A percentile compares a stretch with the other conserved stretches of the same genome.
Evolutionary conservation across 2,113 vertebrate genomes (phyloP).

Genomic region (Phoenicopterus ruber): DNA sequence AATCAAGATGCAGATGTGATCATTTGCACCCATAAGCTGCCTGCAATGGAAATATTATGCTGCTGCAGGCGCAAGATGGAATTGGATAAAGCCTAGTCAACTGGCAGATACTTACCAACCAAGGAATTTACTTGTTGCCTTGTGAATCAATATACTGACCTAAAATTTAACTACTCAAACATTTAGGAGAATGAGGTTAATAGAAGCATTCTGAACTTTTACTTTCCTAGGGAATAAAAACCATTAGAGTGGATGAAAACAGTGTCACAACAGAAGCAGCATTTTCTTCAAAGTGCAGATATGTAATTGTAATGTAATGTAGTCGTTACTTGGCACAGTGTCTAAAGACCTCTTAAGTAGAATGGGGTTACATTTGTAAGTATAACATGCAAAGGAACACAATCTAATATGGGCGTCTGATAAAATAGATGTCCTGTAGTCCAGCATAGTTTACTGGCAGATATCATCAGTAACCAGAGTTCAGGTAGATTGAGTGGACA

Average conservation of each 20-base stretch:
- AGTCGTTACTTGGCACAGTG: neutral
- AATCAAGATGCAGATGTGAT: slow-evolving; percentile 61
- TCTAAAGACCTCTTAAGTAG: neutral
- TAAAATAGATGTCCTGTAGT: neutral
- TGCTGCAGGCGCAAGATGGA: slow-evolving; percentile 16
- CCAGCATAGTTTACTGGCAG: neutral
- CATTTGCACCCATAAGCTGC: slow-evolving; percentile 52
- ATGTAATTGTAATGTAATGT: neutral
- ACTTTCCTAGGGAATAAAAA: slow-evolving; percentile 42
- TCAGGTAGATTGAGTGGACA: neutral
- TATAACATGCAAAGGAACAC: neutral
- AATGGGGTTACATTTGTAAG: neutral
- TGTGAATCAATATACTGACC: slow-evolving; percentile 41
- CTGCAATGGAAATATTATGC: slow-evolving; percentile 56
- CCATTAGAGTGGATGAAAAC: slow-evolving; percentile 14
- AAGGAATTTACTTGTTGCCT: slow-evolving; percentile 40
- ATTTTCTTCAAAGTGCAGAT: neutral
- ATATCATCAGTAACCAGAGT: neutral
- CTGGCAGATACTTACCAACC: slow-evolving; percentile 23
- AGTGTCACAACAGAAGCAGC: neutral
- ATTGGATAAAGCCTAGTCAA: slow-evolving; percentile 38
- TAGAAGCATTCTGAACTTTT: slow-evolving; percentile 40
- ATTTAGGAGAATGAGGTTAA: slow-evolving; percentile 49
- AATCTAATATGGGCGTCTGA: neutral
- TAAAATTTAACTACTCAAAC: slow-evolving; percentile 46